Evolutionary conservation across 2,888 invertebrate species (phyloP), one percentile per base, ranked within the genome.

Genomic region (Villa cingulata): DNA sequence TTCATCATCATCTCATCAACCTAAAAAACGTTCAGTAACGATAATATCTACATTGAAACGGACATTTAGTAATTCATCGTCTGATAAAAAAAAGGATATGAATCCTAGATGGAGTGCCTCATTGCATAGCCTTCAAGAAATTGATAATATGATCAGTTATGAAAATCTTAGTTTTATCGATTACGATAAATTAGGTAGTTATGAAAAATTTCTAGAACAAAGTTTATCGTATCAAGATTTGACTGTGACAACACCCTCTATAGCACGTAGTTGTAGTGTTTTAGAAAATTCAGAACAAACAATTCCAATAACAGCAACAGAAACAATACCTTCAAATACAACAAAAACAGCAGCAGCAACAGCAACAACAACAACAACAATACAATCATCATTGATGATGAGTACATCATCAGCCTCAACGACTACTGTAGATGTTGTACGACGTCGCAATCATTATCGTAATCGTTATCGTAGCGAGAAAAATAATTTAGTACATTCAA

Each of bases 151-250:
- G 66, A 74, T 75, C 52, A 74, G 74, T 60, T 75, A 75, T 58
- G 70, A 73, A 51, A 74, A 75, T 55, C 67, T 75, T 59, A 74
- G 74, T 57, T 75, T 74, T 57, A 71, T 75, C 40, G 70, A 75
- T 58, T 75, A 75, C 53, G 75, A 75, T 55, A 70, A 70, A 48
- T 66, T 74, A 48, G 72, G 74, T 53, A 66, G 68, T 48, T 72
- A 72, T 45, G 69, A 70, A 53, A 63, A 64, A 48, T 62, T 65
- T 38, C 51, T 69, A 42, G 66, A 68, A 44, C 61, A 61, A 4
- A 62, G 61, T 48, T 53, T 66, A 15, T 66, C 64, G 3, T 50
- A 50, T 20, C 49, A 48, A 23, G 47, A 53, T 34, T 15, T 50
- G 19, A 43, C 46, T 17, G 3, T 15, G 12, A 9, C 34, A 34